These are phyloP conservation scores for Cirrhinus molitorella DNA, from an alignment of 2,797 vertebrate species.

Conservation along the genomic window DNA sequence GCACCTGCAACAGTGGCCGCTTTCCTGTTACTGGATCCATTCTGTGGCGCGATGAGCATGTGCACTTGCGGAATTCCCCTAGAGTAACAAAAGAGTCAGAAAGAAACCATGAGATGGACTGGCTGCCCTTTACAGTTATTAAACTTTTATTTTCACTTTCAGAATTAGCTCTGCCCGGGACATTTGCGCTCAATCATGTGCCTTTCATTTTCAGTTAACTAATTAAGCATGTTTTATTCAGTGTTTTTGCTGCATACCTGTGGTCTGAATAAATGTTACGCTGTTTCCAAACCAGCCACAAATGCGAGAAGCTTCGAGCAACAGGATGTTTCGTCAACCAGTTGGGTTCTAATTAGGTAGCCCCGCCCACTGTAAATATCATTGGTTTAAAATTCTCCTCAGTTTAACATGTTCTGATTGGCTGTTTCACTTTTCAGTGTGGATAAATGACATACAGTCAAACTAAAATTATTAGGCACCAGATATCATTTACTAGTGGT, in stretches of 20 bases:
- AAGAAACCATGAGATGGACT: conserved; percentile 15
- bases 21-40: conserved; percentile 13
- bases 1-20: conserved; percentile 73
- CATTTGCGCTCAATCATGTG: neutral
- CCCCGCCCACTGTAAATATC: neutral
- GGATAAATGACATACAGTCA: neutral
- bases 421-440: neutral
- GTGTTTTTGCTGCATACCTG: neutral
- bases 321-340: neutral
- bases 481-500: too few species aligned
- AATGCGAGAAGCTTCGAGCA: neutral
- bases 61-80: conserved; percentile 48
- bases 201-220: neutral
- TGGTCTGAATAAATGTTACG: neutral
- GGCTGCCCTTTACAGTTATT: neutral
- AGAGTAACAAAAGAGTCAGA: conserved; percentile 9
- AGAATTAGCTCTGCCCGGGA: neutral
- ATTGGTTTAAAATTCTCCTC: neutral
- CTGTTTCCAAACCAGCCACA: neutral
- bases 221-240: neutral
- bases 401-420: neutral
- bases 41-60: conserved; percentile 20
- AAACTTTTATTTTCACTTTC: conserved; percentile 39
- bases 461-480: too few species aligned
- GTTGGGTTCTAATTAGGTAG: neutral